phyloP scores from a whole-genome alignment of 2,113 vertebrate genomes.

The Panthera uncia region DNA sequence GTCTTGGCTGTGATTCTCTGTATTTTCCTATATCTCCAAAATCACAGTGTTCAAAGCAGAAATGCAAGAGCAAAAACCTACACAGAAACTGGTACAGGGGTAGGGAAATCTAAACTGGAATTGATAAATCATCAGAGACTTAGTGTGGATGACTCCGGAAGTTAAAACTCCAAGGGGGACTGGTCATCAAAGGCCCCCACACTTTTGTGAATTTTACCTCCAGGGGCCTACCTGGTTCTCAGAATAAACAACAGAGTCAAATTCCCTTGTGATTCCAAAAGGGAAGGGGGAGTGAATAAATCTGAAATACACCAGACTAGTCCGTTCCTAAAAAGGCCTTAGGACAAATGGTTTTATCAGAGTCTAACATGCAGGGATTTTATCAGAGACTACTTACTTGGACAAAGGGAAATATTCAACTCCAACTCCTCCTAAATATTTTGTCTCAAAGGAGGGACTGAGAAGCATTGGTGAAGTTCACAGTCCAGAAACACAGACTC shows the following conservation, averaged over 20 bases:
- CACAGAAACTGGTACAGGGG: background rate
- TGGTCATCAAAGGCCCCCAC: background rate
- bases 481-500: background rate
- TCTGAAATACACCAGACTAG: background rate
- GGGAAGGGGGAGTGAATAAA: background rate
- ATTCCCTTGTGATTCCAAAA: background rate
- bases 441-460: background rate
- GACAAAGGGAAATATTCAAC: background rate
- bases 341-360: background rate
- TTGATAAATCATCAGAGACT: background rate
- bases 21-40: background rate
- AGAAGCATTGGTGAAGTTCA: background rate
- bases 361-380: background rate
- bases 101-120: background rate
- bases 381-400: background rate
- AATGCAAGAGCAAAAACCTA: background rate
- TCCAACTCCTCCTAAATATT: background rate
- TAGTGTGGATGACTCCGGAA: background rate
- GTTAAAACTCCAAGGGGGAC: background rate
- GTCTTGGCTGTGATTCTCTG: background rate
- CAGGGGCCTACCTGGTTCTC: background rate
- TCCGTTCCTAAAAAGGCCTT: background rate
- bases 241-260: background rate
- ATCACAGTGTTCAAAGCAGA: background rate
- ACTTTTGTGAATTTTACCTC: background rate